Evolutionary conservation across 2,888 invertebrate species (phyloP).

Genomic region (Ormyrus pomaceus): DNA sequence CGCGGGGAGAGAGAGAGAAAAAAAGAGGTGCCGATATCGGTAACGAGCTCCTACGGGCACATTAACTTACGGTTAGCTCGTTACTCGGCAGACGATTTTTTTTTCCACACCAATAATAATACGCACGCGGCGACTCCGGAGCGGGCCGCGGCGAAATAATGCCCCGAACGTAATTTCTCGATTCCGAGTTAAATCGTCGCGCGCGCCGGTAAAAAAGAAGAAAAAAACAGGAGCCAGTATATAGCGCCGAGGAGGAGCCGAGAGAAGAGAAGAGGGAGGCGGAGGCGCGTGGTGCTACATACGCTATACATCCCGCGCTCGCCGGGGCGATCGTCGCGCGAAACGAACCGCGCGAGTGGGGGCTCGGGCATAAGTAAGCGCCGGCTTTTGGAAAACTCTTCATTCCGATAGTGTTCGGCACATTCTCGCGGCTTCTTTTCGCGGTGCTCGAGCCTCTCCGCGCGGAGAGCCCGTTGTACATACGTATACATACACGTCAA

Average conservation of each 20-base stretch:
- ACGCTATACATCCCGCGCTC: not conserved
- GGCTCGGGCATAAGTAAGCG: slow-evolving; percentile 72
- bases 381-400: slow-evolving; percentile 73
- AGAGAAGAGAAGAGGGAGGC: slow-evolving; percentile 1
- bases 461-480: not conserved
- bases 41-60: too few species aligned
- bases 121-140: too few species aligned
- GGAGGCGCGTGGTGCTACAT: not conserved
- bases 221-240: not conserved
- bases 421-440: slow-evolving; percentile 46
- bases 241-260: not conserved
- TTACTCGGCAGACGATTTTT: too few species aligned
- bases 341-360: slow-evolving; percentile 57
- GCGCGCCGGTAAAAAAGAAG: not conserved
- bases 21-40: too few species aligned
- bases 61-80: too few species aligned
- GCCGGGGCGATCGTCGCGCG: not conserved
- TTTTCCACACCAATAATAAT: too few species aligned
- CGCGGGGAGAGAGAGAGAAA: too few species aligned
- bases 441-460: not conserved
- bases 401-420: slow-evolving; percentile 71
- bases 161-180: too few species aligned
- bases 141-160: too few species aligned
- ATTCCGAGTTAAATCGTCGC: too few species aligned
- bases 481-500: not conserved